A percentile compares a stretch with the other conserved stretches of the same genome.
Conservation (phyloP, 2,113 vertebrate genomes). For the Uria lomvia region DNA sequence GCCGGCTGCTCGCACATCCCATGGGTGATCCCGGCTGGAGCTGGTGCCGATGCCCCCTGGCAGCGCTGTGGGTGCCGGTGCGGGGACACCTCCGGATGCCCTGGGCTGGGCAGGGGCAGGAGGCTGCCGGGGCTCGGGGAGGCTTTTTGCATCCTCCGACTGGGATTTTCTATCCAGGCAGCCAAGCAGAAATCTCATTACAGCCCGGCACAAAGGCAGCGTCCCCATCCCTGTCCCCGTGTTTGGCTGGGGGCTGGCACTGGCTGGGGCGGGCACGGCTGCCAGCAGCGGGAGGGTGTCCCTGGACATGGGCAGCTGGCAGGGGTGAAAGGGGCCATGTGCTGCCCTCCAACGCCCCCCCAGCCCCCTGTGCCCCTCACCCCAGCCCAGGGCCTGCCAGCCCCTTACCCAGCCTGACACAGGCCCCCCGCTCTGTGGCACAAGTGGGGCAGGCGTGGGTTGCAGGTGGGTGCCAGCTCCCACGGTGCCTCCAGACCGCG, state of each 20-base stretch:
- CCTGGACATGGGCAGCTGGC: rapidly evolving
- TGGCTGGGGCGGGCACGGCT: background rate
- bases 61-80: background rate
- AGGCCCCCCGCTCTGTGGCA: rapidly evolving
- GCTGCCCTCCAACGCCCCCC: background rate
- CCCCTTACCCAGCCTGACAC: background rate
- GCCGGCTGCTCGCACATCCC: background rate
- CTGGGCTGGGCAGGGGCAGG: background rate
- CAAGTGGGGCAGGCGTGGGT: rapidly evolving
- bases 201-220: slow-evolving; percentile 14
- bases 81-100: rapidly evolving
- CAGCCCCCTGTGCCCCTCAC: background rate
- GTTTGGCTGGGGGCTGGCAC: background rate
- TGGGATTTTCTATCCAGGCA: slow-evolving; percentile 50
- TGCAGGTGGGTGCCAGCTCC: background rate
- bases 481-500: rapidly evolving
- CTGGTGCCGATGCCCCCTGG: background rate
- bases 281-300: rapidly evolving
- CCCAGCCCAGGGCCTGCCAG: background rate
- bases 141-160: background rate
- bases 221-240: background rate
- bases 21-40: background rate
- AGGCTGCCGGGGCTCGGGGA: background rate
- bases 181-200: slow-evolving; percentile 73
- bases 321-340: background rate